phyloP scores from a whole-genome alignment of 2,888 invertebrate genomes.

The Dichetophora obliterata region DNA sequence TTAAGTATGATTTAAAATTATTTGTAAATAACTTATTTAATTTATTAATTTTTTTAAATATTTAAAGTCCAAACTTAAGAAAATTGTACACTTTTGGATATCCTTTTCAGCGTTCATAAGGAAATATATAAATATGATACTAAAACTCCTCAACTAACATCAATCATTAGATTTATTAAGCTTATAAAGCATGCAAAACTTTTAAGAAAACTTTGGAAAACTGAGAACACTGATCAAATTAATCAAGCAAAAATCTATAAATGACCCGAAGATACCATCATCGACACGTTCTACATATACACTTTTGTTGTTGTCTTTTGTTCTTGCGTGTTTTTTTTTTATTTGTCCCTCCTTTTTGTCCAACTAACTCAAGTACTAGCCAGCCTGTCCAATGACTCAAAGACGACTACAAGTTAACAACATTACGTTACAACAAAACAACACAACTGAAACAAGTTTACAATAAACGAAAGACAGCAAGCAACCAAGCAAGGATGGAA shows the following conservation, averaged over 20 bases:
- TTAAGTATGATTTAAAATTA: too few species aligned
- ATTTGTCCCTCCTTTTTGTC: too few species aligned
- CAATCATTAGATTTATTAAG: too few species aligned
- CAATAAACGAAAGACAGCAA: background rate
- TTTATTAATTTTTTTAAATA: too few species aligned
- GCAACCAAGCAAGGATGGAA: background rate
- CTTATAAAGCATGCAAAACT: background rate
- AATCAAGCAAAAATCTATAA: conserved; percentile 14
- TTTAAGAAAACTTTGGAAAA: background rate
- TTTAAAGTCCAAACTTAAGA: too few species aligned
- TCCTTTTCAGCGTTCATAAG: too few species aligned
- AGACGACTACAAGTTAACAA: conserved; percentile 4
- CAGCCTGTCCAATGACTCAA: background rate
- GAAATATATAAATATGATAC: too few species aligned
- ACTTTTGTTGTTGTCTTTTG: background rate
- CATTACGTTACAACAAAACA: background rate
- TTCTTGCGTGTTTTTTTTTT: background rate
- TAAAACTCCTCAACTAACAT: too few species aligned
- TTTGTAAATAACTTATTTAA: too few species aligned
- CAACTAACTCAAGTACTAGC: background rate
- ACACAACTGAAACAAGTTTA: background rate
- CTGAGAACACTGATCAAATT: conserved; percentile 5
- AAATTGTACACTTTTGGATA: too few species aligned
- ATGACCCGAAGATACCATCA: conserved; percentile 11
- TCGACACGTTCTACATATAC: background rate